Base-by-base conservation (phyloP, 1,140 invertebrate genomes). In the Tenebrio molitor region DNA sequence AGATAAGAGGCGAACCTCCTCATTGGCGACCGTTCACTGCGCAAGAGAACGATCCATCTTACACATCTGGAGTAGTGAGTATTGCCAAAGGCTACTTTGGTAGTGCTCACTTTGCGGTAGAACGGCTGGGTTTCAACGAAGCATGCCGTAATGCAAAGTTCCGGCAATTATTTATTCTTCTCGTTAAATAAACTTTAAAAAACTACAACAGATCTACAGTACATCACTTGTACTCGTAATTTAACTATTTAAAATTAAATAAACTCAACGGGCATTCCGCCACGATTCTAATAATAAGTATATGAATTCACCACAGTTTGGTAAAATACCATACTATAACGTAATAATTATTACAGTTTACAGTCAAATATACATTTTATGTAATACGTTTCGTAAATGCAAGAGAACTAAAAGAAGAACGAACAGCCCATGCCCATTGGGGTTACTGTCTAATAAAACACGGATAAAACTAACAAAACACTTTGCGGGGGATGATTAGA, bases 271-370 rank as follows among this genome's bases (percentile, higher is more conserved):
- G 33, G 71, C 34, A 63, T 23, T 36, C 17, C 21, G 62, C 70
- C 66, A 8, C 72, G 46, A 33, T 21, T 63, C 21, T 70, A 53
- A 75, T 65, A 23, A 75, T 33, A 41, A 69, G 25, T 29, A 29
- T 29, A 29, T 29, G 44, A 46, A 53, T 77, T 69, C 72, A 77
- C 71, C 74, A 77, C 73, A 69, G 58, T 42, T 72, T 81, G 79
- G 80, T 82, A 79, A 81, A 78, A 78, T 82, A 81, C 80, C 80
- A 81, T 82, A 81, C 79, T 79, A 75, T 76, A 82, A 80, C 78
- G 79, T 82, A 82, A 82, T 81, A 78, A 76, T 74, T 74, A 81
- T 83, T 83, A 82, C 81, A 82, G 73, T 79, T 75, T 73, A 50
- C 46, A 21, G 64, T 69, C 58, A 64, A 71, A 66, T 66, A 53